Conservation (phyloP, 2,888 invertebrate genomes). For the Himalopsyche kuldschensis region DNA sequence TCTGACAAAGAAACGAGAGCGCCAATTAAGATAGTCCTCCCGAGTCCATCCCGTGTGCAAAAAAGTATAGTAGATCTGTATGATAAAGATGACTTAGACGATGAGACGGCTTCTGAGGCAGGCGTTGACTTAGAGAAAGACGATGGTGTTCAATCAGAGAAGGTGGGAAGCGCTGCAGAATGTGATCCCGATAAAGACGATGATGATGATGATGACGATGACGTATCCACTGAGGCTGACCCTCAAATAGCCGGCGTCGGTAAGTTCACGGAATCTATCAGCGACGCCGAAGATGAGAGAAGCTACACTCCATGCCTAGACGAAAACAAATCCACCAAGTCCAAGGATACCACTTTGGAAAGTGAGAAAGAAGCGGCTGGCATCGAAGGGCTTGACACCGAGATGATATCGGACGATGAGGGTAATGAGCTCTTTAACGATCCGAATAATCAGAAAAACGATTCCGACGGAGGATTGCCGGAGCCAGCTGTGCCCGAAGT, state of each 20-base stretch:
- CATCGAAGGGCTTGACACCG: constrained; percentile 68
- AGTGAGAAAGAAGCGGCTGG: constrained; percentile 51
- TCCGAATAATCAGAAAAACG: constrained; percentile 49
- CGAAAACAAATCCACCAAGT: constrained; percentile 58
- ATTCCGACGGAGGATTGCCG: constrained; percentile 50
- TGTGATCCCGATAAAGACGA: constrained; percentile 39
- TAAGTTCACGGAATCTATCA: constrained; percentile 66
- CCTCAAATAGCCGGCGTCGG: constrained; percentile 39
- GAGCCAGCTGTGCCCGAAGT: constrained; percentile 53
- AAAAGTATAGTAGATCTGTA: background rate
- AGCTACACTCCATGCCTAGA: constrained; percentile 75
- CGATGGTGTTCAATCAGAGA: background rate
- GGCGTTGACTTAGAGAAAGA: background rate
- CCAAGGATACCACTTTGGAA: constrained; percentile 50
- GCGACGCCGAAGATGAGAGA: constrained; percentile 66
- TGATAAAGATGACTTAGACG: constrained; percentile 30
- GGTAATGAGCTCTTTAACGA: constrained; percentile 68
- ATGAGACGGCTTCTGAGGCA: constrained; percentile 26
- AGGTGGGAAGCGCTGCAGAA: constrained; percentile 13
- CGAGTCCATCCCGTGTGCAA: background rate
- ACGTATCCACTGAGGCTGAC: constrained; percentile 31
- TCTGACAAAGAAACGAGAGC: constrained; percentile 16
- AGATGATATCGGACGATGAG: constrained; percentile 75
- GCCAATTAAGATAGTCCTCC: background rate
- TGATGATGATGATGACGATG: constrained; percentile 40